These are phyloP conservation scores for Chloropsis cyanopogon DNA, from an alignment of 2,113 vertebrate species.

Conservation along the genomic window DNA sequence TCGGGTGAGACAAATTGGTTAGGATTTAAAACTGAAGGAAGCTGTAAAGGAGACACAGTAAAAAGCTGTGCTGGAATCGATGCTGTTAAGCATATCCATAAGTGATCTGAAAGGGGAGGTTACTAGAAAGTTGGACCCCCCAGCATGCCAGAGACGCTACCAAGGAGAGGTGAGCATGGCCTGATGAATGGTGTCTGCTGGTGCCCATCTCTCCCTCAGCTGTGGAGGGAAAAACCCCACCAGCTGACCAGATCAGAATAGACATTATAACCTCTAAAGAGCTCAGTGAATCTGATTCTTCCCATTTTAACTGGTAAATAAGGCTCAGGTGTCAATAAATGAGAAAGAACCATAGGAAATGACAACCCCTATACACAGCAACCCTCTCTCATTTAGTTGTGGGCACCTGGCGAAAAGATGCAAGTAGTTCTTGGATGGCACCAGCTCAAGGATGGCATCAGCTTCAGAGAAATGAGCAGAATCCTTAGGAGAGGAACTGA, in stretches of 20 bases:
- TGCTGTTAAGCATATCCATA: background rate
- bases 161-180: background rate
- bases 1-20: background rate
- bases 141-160: background rate
- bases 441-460: background rate
- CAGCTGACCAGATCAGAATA: background rate
- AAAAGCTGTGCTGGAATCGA: background rate
- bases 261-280: background rate
- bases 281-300: background rate
- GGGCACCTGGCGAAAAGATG: background rate
- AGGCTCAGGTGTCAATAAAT: background rate
- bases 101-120: background rate
- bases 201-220: background rate
- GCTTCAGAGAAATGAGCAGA: background rate
- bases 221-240: background rate
- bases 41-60: background rate
- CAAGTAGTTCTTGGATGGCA: rapidly evolving
- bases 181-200: background rate
- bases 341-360: background rate
- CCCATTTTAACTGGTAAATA: background rate
- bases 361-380: background rate
- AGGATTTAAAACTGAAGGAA: background rate
- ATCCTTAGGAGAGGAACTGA: background rate
- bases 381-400: background rate
- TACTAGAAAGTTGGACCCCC: background rate